Base-by-base conservation (phyloP, 2,888 invertebrate species). In the Torymus aiolomorphi region DNA sequence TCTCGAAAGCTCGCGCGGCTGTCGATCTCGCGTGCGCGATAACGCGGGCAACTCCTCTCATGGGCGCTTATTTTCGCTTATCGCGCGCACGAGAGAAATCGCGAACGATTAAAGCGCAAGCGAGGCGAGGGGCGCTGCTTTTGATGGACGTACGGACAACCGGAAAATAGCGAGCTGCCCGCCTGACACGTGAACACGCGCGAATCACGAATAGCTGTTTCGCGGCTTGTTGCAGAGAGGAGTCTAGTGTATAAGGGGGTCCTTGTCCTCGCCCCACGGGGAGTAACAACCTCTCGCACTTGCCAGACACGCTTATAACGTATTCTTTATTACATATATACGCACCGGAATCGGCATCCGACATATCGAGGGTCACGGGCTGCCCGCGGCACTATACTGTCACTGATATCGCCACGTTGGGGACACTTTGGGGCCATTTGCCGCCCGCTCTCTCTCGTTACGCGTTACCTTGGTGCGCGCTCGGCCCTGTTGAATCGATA, bases 321-420 rank as follows among this genome's bases (percentile, higher is more conserved):
- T n/a, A n/a, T 59, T 74, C 42, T 42, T 42, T 5, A 42, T 42
- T 42, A 1, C n/a, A n/a, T 5, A 79, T 80, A 74, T 79, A 84
- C 86, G 80, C 84, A 87, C 87, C 87, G 83, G 87, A 85, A 82
- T 87, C 87, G 81, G 84, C 86, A 73, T 87, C 87, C 81, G 87
- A 87, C 88, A 88, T 88, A 82, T 85, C 84, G 84, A 66, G 61
- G 8, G 42, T 42, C 42, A 8, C 42, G 16, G 56, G 16, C 83
- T 78, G 84, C 4, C 31, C 49, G 5, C 54, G 14, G 49, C 24
- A 24, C 14, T 69, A 42, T 42, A 75, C 83, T 84, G 84, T 77
- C 83, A 69, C 82, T 59, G 76, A 73, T 76, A 54, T 74, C 75
- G 74, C 78, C 8, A 69, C 49, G 63, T 86, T 85, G 86, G 86